Evolutionary conservation across 2,888 invertebrate species (phyloP), one percentile per base, ranked within the genome.

Genomic region (Leptura quadrifasciata): DNA sequence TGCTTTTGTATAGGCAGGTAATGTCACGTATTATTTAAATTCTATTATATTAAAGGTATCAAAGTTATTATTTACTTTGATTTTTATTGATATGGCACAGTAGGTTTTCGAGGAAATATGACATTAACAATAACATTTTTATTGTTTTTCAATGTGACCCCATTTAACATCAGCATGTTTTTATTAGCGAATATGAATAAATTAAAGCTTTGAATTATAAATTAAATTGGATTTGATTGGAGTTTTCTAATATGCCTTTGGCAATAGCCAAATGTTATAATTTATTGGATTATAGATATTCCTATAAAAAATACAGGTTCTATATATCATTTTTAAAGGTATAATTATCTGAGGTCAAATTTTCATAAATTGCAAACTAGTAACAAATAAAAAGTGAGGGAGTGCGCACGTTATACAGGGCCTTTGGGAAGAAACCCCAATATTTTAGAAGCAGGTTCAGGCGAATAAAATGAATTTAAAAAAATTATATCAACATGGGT

Each of bases 11-110:
- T 65, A 64, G 54, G 63, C 64, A 76, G 72, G 72, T 72, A 76
- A 70, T 79, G 78, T 79, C 79, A 75, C 76, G 65, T 75, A 72
- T 67, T 69, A 72, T 76, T 75, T 31, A 57, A 65, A 60, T 64
- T 63, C 73, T 63, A 76, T 68, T 70, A 58, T 64, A 35, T 55
- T 72, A 75, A 72, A 61, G 63, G 60, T 39, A 67, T 67, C 67
- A 63, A 71, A 60, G 72, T 64, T 60, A 31, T 72, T 72, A 73
- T 69, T 69, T 69, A 69, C 69, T 69, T 69, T 69, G 69, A 69
- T 69, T 69, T 68, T 58, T 47, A 58, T 69, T 58, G 47, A 65
- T 65, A 65, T 17, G 54, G 24, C 24, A n/a, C 17, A 54, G 47
- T 65, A 54, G 27, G 39, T 39, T 39, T 63, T 63, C 63, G 18